Evolutionary conservation across 2,888 invertebrate species (phyloP).

Genomic region (Hermodice carunculata): DNA sequence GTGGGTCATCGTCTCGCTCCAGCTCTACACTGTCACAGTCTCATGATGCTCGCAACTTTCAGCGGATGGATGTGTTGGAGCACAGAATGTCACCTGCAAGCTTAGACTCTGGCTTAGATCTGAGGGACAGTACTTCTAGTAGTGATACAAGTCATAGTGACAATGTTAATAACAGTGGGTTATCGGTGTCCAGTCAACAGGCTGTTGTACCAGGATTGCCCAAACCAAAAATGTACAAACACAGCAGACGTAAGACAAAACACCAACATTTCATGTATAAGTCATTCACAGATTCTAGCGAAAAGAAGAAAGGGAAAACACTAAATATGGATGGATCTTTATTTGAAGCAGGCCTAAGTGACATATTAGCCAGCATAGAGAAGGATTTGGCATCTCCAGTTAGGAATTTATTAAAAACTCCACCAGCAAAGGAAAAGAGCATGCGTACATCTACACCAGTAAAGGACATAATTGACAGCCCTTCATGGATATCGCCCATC

Average conservation of each 20-base stretch:
- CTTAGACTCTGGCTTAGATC: no score
- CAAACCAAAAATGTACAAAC: not conserved
- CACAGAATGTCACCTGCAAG: no score
- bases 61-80: no score
- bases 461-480: not conserved
- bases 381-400: slow-evolving; percentile 33
- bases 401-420: slow-evolving; percentile 39
- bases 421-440: slow-evolving; percentile 83
- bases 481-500: slow-evolving; percentile 22
- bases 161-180: no score
- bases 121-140: no score
- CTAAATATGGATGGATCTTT: not conserved
- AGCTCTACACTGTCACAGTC: no score
- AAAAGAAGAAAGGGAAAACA: slow-evolving; percentile 57
- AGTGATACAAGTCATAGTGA: no score
- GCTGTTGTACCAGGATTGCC: slow-evolving; percentile 5
- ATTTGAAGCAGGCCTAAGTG: slow-evolving; percentile 3
- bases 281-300: no score
- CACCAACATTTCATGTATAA: no score
- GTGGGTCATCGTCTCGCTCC: no score
- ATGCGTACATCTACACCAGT: not conserved
- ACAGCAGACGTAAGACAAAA: slow-evolving; percentile 10
- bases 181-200: no score
- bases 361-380: slow-evolving; percentile 13
- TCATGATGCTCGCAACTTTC: no score